Evolutionary conservation across 2,113 vertebrate genomes (phyloP), one percentile per base, ranked within the genome.

Genomic region (Tupaia chinensis): DNA sequence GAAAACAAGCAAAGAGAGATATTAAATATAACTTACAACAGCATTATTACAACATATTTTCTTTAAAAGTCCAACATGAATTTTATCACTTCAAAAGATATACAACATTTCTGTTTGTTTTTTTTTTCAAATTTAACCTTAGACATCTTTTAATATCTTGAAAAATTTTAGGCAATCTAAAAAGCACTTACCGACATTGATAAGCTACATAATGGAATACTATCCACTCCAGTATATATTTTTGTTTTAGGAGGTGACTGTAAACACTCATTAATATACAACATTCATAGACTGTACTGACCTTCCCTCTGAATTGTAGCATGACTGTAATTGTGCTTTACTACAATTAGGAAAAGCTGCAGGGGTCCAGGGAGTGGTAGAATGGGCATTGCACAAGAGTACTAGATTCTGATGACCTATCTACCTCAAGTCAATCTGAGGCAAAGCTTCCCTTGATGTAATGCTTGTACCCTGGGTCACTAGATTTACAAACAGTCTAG

Each of bases 41-140:
- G 98, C 98, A 95, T 98, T 98, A 98, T 98, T 96, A 98, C 98
- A 98, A 98, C 97, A 90, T 98, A 97, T 95, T 98, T 98, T 97
- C 97, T 98, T 98, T 98, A 98, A 98, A 98, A 98, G 97, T 97
- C 97, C 97, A 97, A 98, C 91, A 0, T 98, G 97, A 98, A 98
- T 98, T 98, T 98, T 88, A 84, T 98, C 98, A 98, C 98, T 98
- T 98, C 98, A 98, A 98, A 99, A 98, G 98, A 98, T 98, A 98
- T 98, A 98, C 98, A 98, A 98, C 98, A 98, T 98, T 98, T 98
- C 98, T 98, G 98, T 98, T 98, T 98, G 98, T 98, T 98, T 98
- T 98, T 98, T 98, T 98, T 98, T 98, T 44, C 98, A 99, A 98
- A 98, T 98, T 98, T 98, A 98, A 98, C 98, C 98, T 99, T 98